Base-by-base conservation (phyloP, 2,888 invertebrate genomes). In the Meteorus cinctellus region DNA sequence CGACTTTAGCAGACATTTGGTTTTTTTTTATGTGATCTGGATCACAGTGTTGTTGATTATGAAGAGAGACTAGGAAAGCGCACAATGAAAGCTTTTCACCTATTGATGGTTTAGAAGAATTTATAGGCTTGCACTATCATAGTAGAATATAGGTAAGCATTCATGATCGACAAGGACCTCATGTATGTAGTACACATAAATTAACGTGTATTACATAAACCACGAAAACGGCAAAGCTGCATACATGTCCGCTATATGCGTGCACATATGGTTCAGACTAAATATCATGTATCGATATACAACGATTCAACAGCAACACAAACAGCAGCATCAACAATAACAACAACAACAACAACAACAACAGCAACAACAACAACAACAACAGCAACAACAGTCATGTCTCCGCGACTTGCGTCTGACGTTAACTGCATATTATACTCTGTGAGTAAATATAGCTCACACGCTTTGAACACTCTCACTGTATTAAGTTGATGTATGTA, bases 81-180 rank as follows among this genome's bases (percentile, higher is more conserved):
- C 51, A 36, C 0, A 31, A 51, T 8, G 27, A 45, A 14, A 29
- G 34, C 34, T 24, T 6, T 66, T 71, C 14, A 75, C 29, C 67
- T 67, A 68, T 76, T 76, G 67, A 72, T 76, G 76, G 72, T 76
- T 76, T 68, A 68, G 68, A 19, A 48, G 51, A 76, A 76, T 68
- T 72, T 76, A 76, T 68, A 76, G 66, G 51, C 63, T 6, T 8
- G 34, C 24, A 60, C 10, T 24, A 60, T 60, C 60, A 60, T 4
- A 60, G 14, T 14, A 14, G 1, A 10, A 29, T 31, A n/a, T 62
- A 16, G 29, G 29, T 12, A 62, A 31, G 4, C 51, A 16, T 31
- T 34, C 36, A 24, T 55, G 24, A 51, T 14, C 29, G 16, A 27
- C 16, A 29, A 27, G 34, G 24, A 60, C 55, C 14, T 3, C 19